Conservation (phyloP, 30 jellyfish, hydroid and myxozoan genomes). For the Aurelia sp. region DNA sequence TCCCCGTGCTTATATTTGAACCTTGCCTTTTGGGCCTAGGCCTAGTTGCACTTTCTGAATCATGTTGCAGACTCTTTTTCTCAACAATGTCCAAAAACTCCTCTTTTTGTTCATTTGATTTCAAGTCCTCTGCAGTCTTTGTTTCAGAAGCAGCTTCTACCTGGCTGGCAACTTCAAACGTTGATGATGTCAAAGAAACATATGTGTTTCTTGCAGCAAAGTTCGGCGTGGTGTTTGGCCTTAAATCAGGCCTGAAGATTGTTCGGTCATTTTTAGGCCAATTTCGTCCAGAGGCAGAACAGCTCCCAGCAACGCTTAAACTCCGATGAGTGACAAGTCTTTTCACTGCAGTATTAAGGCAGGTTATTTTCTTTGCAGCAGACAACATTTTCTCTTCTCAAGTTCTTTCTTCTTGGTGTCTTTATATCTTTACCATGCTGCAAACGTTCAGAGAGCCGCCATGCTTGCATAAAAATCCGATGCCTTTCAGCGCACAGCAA, state of each 20-base stretch:
- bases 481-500: no score
- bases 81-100: background rate
- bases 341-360: background rate
- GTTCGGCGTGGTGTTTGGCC: background rate
- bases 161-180: background rate
- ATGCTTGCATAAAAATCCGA: no score
- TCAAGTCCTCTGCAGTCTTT: background rate
- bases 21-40: background rate
- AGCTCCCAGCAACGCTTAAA: background rate
- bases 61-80: background rate
- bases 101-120: background rate
- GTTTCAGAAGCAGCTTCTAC: background rate
- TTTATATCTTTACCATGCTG: no score
- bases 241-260: background rate
- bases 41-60: background rate
- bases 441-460: no score
- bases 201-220: background rate
- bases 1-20: background rate
- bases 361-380: background rate
- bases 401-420: background rate
- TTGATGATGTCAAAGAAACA: background rate
- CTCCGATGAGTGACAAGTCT: background rate
- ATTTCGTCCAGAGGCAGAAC: background rate
- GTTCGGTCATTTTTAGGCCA: background rate
- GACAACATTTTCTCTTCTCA: background rate